phyloP scores from a whole-genome alignment of 1,140 invertebrate species.

The Patella vulgata region DNA sequence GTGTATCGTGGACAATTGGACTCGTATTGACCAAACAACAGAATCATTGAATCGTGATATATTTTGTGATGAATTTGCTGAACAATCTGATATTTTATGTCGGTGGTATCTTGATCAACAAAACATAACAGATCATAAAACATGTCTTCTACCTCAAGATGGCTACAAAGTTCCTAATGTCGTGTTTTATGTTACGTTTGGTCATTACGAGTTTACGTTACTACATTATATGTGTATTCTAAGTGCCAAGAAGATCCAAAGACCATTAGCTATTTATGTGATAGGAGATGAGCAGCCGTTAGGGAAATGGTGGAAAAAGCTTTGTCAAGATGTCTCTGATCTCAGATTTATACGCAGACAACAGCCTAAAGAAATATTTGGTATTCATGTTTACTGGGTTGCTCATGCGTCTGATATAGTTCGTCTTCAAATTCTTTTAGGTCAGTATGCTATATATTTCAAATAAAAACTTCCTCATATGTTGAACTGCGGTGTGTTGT shows the following conservation, averaged over 20 bases:
- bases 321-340: constrained; percentile 20
- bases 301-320: constrained; percentile 30
- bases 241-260: constrained; percentile 26
- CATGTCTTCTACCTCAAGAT: neutral
- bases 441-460: no score
- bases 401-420: constrained; percentile 32
- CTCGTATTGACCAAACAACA: no score
- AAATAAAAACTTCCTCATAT: no score
- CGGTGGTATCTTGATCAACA: no score
- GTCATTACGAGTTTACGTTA: constrained; percentile 20
- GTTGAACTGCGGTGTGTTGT: no score
- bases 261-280: constrained; percentile 31
- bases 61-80: no score
- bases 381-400: constrained; percentile 16
- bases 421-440: constrained; percentile 26
- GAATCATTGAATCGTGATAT: no score
- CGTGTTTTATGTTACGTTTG: constrained; percentile 38
- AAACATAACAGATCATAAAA: no score
- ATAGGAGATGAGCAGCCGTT: constrained; percentile 21
- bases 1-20: no score
- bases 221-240: constrained; percentile 29
- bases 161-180: constrained; percentile 31
- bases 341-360: constrained; percentile 26
- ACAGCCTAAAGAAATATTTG: constrained; percentile 9
- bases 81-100: no score